A percentile compares a stretch with the other conserved stretches of the same genome.
These are phyloP conservation scores for Corvus hawaiiensis DNA, from an alignment of 2,113 vertebrate species.

Conservation along the genomic window DNA sequence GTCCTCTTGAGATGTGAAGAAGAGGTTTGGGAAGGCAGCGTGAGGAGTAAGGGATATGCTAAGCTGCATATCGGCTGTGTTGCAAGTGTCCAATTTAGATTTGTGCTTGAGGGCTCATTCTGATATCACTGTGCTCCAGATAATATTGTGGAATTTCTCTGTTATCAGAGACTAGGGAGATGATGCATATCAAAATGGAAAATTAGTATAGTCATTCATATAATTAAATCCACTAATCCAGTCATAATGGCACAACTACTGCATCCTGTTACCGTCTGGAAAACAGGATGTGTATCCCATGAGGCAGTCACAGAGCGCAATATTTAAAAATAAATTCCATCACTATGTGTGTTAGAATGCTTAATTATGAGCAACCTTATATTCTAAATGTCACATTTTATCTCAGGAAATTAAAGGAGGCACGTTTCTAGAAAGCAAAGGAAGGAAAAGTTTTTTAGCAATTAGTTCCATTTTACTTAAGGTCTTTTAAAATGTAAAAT, in stretches of 20 bases:
- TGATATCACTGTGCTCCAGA: not conserved
- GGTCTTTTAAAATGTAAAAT: not conserved
- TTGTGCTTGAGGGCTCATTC: not conserved
- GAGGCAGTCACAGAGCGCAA: not conserved
- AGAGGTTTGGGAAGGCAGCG: not conserved
- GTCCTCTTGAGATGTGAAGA: not conserved
- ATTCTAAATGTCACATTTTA: not conserved
- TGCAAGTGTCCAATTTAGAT: not conserved
- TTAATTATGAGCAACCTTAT: conserved; percentile 50
- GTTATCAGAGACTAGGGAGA: not conserved
- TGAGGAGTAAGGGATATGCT: not conserved
- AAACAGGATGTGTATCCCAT: not conserved
- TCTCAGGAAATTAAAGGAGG: conserved; percentile 63
- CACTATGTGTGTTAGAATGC: conserved; percentile 31
- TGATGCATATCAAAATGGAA: not conserved
- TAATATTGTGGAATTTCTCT: not conserved
- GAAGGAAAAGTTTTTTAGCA: conserved; percentile 42
- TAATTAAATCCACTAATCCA: conserved; percentile 18
- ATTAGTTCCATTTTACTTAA: conserved; percentile 19
- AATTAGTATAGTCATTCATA: not conserved
- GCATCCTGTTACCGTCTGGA: not conserved
- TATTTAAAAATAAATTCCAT: conserved; percentile 19
- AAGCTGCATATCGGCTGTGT: not conserved
- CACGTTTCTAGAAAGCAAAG: not conserved
- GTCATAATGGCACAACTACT: not conserved